Base-by-base conservation (phyloP, 2,113 vertebrate species). In the Glaucomys volans region DNA sequence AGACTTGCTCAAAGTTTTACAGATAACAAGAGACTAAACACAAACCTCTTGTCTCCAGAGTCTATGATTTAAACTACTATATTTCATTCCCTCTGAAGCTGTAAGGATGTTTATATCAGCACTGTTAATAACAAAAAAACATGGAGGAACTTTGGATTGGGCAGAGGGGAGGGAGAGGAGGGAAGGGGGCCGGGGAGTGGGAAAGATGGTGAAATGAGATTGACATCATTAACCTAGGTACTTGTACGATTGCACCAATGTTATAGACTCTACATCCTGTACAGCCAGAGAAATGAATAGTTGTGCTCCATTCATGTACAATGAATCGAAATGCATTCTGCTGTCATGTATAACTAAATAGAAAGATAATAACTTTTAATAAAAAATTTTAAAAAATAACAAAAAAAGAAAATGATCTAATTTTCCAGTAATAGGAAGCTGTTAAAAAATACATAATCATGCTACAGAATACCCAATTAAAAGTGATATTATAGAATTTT, bases 401-500 rank as follows among this genome's bases (percentile, higher is more conserved):
- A 62, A 26, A 57, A 57, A 9, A 8, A 16, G 3, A 64, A 94
- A 97, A 82, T 89, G 90, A 93, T 8, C 52, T 74, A 42, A 96
- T 95, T 93, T 94, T 91, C 74, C 42, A 87, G 28, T 62, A 94
- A 59, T 79, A 90, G 57, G 47, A 8, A 8, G 77, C 32, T 59
- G 32, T 42, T 37, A 12, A 35, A 87, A 90, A 90, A 57, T 35
- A 8, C 64, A 89, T 57, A 87, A 75, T 79, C 66, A 67, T 59
- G 10, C 8, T 89, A 62, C n/a, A 18, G 50, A 95, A 80, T 42
- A 96, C 32, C 93, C 52, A 64, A 77, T 84, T 90, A 87, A 95
- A 97, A 93, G 32, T 83, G 47, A 72, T 66, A 84, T 37, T 28
- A 88, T 50, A 66, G 72, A 57, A 90, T 87, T 72, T 69, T 91